Evolutionary conservation across 2,797 vertebrate genomes (phyloP).

Genomic region (Melanotaenia trifasciata): DNA sequence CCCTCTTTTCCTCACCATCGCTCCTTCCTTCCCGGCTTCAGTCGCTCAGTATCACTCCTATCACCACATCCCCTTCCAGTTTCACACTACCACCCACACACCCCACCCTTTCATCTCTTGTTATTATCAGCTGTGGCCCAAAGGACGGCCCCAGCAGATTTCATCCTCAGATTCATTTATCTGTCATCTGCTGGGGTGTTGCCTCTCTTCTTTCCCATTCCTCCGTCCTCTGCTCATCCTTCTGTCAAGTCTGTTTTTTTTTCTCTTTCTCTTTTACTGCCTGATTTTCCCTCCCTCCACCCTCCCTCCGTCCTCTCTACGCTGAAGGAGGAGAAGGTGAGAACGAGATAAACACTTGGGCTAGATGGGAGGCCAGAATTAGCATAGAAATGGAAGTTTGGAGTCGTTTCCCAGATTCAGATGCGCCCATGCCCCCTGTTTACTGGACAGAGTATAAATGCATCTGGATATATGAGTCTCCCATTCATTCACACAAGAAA

Average conservation of each 20-base stretch:
- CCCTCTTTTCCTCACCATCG: conserved; percentile 20
- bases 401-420: conserved; percentile 79
- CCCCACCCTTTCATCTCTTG: conserved; percentile 70
- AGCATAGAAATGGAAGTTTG: conserved; percentile 85
- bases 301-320: conserved; percentile 42
- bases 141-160: conserved; percentile 73
- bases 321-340: conserved; percentile 55
- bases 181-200: conserved; percentile 78
- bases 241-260: conserved; percentile 53
- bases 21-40: conserved; percentile 8
- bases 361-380: conserved; percentile 74
- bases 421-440: conserved; percentile 73
- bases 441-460: conserved; percentile 48
- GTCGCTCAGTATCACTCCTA: conserved; percentile 23
- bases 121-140: conserved; percentile 76
- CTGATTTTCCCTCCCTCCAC: conserved; percentile 34
- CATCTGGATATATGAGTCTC: conserved; percentile 32
- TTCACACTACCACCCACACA: conserved; percentile 43
- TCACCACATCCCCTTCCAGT: not conserved
- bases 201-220: conserved; percentile 51
- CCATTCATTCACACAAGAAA: conserved; percentile 11
- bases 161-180: conserved; percentile 78
- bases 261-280: not conserved
- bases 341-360: conserved; percentile 77
- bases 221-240: conserved; percentile 52